Conservation (phyloP, 2,797 vertebrate species). For the Malacoctenus gilli region DNA sequence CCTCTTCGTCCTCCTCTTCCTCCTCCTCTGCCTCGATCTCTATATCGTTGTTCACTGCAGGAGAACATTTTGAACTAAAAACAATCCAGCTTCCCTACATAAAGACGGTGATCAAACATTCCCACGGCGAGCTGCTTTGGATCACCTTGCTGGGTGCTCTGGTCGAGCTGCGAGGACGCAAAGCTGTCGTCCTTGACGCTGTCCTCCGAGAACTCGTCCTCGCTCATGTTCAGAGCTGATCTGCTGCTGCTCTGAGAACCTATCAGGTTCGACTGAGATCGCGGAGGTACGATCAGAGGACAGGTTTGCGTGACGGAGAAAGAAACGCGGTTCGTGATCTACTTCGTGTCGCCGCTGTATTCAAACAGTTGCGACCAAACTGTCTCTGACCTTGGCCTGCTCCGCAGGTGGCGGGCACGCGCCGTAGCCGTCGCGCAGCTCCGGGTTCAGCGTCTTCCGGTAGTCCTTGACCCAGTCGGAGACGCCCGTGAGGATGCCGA, state of each 20-base stretch:
- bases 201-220: constrained; percentile 66
- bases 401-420: constrained; percentile 4
- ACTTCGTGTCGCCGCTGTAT: too few species aligned
- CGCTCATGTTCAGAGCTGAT: constrained; percentile 64
- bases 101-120: too few species aligned
- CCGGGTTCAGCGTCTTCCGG: constrained; percentile 70
- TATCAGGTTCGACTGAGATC: constrained; percentile 55
- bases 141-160: constrained; percentile 59
- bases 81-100: too few species aligned
- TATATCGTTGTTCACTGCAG: constrained; percentile 28
- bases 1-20: constrained; percentile 70
- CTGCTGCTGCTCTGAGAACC: constrained; percentile 73
- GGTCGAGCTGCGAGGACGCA: constrained; percentile 49
- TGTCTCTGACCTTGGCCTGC: constrained; percentile 61
- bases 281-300: background rate
- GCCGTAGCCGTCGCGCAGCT: constrained; percentile 22
- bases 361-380: too few species aligned
- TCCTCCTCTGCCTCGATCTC: constrained; percentile 62
- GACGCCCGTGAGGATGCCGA: constrained; percentile 82
- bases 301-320: too few species aligned
- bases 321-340: too few species aligned
- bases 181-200: constrained; percentile 53
- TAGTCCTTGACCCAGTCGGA: constrained; percentile 83
- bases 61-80: background rate
- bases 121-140: background rate